Base-by-base conservation (phyloP, 2,113 vertebrate species). In the Oryzias melastigma region DNA sequence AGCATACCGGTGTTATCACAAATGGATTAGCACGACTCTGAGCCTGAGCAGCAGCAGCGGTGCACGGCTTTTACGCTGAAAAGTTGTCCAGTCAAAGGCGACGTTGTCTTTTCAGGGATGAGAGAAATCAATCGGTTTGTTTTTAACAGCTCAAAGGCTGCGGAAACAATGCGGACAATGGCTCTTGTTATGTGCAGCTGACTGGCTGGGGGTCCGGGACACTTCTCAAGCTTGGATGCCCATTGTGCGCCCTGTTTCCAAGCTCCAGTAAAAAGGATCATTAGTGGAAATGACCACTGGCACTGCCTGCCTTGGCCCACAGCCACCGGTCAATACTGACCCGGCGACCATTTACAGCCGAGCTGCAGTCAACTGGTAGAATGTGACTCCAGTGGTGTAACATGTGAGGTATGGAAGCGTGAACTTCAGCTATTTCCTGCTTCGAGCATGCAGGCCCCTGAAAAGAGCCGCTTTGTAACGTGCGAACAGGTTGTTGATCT, bases 271-370 rank as follows among this genome's bases (percentile, higher is more conserved):
- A 85, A 83, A 80, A 69, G 71, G 56, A 74, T 85, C 85, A 83
- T 80, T 74, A 85, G 78, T 83, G 79, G 85, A 85, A 82, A 73
- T 58, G 63, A 75, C 67, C 83, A 64, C 71, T 73, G 78, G 71
- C 75, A 67, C 71, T 29, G 73, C 62, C 65, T 42, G 60, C 54
- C 7, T 65, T 77, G 80, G 72, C 70, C n/a, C 16, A 63, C 19
- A 49, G 59, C 68, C 69, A 73, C 53, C 12, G 71, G 77, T 85
- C 84, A 81, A 84, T 80, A 71, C 78, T 82, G 72, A 79, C 82
- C 66, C 1, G 84, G 66, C 53, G 50, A 14, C 25, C 73, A 59
- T 79, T 84, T 69, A 79, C 46, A 54, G 42, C 65, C 62, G 40
- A 45, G 64, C 62, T 12, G 12, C 64, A 70, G 67, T 46, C 35